Conservation (phyloP, 1,140 invertebrate genomes). For the Lasaia peninsularis region DNA sequence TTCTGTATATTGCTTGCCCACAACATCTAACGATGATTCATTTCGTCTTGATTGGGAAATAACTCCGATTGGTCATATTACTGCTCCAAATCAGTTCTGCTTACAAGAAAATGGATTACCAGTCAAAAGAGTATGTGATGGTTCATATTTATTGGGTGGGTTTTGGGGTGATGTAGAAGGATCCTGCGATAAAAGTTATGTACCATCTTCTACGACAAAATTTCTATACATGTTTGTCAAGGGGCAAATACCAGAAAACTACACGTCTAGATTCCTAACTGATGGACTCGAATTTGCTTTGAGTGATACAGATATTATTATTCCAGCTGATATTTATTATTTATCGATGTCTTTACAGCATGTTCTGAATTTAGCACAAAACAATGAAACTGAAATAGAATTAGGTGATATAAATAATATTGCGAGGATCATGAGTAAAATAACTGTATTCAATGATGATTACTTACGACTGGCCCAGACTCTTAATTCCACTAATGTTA, state of each 20-base stretch:
- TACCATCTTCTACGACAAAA: constrained; percentile 57
- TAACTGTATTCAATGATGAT: constrained; percentile 63
- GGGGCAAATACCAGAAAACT: constrained; percentile 43
- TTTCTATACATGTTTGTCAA: constrained; percentile 65
- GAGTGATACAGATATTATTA: constrained; percentile 52
- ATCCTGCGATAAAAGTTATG: constrained; percentile 56
- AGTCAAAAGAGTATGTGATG: constrained; percentile 64
- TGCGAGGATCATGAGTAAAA: constrained; percentile 69
- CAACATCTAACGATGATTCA: constrained; percentile 36
- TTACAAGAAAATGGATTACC: constrained; percentile 72
- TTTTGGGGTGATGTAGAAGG: constrained; percentile 63
- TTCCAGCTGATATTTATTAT: constrained; percentile 76
- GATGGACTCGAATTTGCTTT: constrained; percentile 50
- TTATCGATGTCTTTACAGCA: constrained; percentile 72
- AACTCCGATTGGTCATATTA: constrained; percentile 59
- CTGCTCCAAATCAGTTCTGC: constrained; percentile 71
- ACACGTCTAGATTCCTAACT: constrained; percentile 54
- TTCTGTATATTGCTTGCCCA: constrained; percentile 63
- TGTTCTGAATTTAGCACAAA: constrained; percentile 45
- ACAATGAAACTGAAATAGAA: constrained; percentile 49
- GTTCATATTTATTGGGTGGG: constrained; percentile 66
- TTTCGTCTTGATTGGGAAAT: constrained; percentile 60
- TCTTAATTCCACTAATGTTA: constrained; percentile 77
- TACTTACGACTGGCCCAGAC: constrained; percentile 67
- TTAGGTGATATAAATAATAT: constrained; percentile 68